These are phyloP conservation scores for Aphis craccivora DNA, from an alignment of 1,140 invertebrate genomes.

Conservation along the genomic window DNA sequence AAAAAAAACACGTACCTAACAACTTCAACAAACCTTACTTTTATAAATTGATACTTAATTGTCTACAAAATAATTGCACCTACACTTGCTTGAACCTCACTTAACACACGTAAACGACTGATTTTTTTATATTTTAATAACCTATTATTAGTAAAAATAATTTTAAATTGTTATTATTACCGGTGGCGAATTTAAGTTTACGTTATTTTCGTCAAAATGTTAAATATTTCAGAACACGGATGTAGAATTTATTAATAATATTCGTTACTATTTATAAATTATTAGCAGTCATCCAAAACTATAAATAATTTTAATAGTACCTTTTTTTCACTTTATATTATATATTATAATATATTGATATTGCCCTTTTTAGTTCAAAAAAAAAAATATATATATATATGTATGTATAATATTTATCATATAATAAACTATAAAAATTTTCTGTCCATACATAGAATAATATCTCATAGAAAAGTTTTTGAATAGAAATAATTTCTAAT, in stretches of 20 bases:
- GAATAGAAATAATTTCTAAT: neutral
- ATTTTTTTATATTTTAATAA: neutral
- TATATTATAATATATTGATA: neutral
- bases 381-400: neutral
- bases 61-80: neutral
- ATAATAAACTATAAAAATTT: neutral
- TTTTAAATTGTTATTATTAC: neutral
- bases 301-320: neutral
- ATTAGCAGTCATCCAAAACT: neutral
- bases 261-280: neutral
- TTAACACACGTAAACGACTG: neutral
- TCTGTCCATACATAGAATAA: neutral
- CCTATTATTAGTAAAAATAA: constrained; percentile 3
- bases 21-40: neutral
- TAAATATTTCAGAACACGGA: neutral
- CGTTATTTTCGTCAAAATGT: neutral
- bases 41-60: neutral
- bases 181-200: neutral
- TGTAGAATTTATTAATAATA: neutral
- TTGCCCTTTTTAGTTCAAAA: neutral
- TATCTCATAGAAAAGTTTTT: neutral
- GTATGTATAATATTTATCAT: neutral
- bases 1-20: neutral
- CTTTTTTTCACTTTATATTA: neutral
- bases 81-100: no score